Conservation (phyloP, 2,888 invertebrate genomes). For the Epirrita christyi region DNA sequence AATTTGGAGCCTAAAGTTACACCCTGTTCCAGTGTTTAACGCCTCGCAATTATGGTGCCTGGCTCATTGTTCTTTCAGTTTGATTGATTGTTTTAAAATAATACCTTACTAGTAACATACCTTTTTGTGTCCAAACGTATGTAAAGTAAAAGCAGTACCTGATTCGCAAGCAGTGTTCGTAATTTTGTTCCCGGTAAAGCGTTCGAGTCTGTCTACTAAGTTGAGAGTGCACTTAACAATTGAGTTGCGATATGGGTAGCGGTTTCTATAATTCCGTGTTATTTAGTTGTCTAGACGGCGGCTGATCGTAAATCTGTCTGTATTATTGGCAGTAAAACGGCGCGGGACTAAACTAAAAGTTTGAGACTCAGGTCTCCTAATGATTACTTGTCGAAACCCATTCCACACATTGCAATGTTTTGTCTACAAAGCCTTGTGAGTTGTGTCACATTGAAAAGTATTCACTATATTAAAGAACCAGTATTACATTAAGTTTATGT, state of each 20-base stretch:
- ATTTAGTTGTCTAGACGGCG: constrained; percentile 47
- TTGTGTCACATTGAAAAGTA: constrained; percentile 16
- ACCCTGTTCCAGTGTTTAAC: too few relatives aligned
- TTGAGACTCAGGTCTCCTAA: constrained; percentile 7
- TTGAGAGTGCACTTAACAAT: constrained; percentile 28
- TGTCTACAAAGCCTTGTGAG: constrained; percentile 1
- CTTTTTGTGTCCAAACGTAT: too few relatives aligned
- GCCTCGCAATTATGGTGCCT: too few relatives aligned
- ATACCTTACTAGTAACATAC: too few relatives aligned
- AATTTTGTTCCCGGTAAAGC: not conserved
- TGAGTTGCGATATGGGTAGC: constrained; percentile 29
- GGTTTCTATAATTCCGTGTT: constrained; percentile 29
- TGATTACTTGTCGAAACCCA: constrained; percentile 12
- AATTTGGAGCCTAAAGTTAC: constrained; percentile 3
- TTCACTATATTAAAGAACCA: constrained; percentile 19
- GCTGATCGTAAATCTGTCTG: constrained; percentile 42
- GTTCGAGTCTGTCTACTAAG: constrained; percentile 1
- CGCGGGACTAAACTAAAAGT: constrained; percentile 24
- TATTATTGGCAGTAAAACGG: constrained; percentile 36
- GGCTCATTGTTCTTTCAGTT: too few relatives aligned
- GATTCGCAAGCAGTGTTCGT: too few relatives aligned
- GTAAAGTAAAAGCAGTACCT: too few relatives aligned
- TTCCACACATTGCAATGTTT: constrained; percentile 8
- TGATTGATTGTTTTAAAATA: too few relatives aligned
- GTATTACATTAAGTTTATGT: constrained; percentile 28